Evolutionary conservation across 2,888 invertebrate species (phyloP), one percentile per base, ranked within the genome.

Genomic region (Hemaris fuciformis): DNA sequence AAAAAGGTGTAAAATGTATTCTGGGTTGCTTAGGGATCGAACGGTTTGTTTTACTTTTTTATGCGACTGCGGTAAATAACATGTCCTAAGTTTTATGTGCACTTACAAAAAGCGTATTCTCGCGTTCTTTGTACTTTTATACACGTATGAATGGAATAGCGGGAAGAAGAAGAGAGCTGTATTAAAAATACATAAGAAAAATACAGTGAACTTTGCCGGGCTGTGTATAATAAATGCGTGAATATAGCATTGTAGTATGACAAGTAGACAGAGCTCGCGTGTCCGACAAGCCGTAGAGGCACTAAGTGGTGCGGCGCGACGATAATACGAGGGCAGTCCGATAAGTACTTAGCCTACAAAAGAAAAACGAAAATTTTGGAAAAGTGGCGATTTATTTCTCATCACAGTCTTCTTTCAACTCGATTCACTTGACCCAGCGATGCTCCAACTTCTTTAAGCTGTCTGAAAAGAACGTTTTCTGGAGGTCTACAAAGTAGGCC

Each of bases 281-380:
- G 75, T 61, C 64, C 60, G 66, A 71, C 67, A 64, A 68, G 64
- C 68, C 66, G 66, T 61, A 65, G 66, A 71, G 74, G 73, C 79
- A 75, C 80, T 84, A 85, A 84, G 83, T 83, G 85, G 78, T 77
- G 74, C 72, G 79, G 75, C 74, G 79, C 82, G 81, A 81, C 78
- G 82, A 81, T 86, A 85, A 85, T 86, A n/a, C n/a, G n/a, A n/a
- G n/a, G n/a, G n/a, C n/a, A n/a, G n/a, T n/a, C n/a, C n/a, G n/a
- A n/a, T n/a, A n/a, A n/a, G n/a, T n/a, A n/a, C n/a, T n/a, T n/a
- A n/a, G n/a, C n/a, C n/a, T n/a, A n/a, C n/a, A n/a, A n/a, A n/a
- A n/a, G n/a, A n/a, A n/a, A n/a, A n/a, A n/a, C n/a, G n/a, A n/a
- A n/a, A n/a, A n/a, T n/a, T n/a, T n/a, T n/a, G n/a, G n/a, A n/a